A percentile compares a stretch with the other conserved stretches of the same genome.
phyloP scores from a whole-genome alignment of 2,113 vertebrate species.

The Pitta sordida region DNA sequence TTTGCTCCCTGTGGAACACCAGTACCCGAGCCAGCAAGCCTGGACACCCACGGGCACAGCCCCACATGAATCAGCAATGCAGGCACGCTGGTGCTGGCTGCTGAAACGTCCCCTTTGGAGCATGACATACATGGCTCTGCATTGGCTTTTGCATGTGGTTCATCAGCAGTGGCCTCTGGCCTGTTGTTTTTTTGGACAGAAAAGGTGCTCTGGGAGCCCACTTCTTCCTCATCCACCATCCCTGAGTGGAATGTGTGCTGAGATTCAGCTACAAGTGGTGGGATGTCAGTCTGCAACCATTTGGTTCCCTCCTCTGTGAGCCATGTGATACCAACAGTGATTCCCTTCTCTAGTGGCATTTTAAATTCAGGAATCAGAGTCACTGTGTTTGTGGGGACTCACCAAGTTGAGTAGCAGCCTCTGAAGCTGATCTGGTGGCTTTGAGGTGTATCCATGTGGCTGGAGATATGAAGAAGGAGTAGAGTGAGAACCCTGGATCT shows the following conservation, averaged over 20 bases:
- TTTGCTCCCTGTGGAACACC: neutral
- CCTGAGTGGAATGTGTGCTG: neutral
- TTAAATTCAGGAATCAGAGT: neutral
- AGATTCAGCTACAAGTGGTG: neutral
- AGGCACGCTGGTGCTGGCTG: neutral
- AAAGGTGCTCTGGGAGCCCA: neutral
- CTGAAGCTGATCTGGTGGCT: neutral
- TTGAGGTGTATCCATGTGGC: neutral
- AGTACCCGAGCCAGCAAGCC: neutral
- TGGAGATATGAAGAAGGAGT: neutral
- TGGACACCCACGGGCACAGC: neutral
- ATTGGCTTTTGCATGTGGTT: neutral
- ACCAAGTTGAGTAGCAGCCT: neutral
- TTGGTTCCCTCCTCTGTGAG: neutral
- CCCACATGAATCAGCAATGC: neutral
- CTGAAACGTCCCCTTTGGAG: accelerated
- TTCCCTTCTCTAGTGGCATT: neutral
- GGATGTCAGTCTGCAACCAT: neutral
- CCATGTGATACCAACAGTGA: neutral
- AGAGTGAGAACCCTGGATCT: accelerated
- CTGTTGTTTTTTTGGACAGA: neutral
- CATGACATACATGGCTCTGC: accelerated
- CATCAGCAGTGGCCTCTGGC: neutral
- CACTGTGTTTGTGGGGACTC: neutral
- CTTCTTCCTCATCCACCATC: neutral